These are phyloP conservation scores for Himalopsyche tibetana DNA, from an alignment of 2,888 invertebrate genomes.

Conservation along the genomic window DNA sequence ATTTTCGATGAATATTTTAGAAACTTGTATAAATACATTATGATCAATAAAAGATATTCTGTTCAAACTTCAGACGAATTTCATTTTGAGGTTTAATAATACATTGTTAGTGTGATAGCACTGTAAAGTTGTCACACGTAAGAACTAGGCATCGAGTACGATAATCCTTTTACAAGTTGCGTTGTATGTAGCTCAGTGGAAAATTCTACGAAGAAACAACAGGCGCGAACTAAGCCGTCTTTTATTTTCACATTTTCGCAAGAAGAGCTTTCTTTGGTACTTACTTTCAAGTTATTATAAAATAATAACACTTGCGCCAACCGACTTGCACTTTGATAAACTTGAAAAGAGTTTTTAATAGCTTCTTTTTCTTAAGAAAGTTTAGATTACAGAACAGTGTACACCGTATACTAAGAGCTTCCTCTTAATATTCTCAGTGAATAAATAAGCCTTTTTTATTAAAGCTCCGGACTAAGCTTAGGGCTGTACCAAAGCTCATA, in stretches of 20 bases:
- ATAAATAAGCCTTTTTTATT: conserved; percentile 38
- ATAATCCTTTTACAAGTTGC: conserved; percentile 8
- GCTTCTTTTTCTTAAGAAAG: conserved; percentile 38
- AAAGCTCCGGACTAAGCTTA: not conserved
- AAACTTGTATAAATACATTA: no score
- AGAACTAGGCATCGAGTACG: not conserved
- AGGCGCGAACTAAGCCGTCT: conserved; percentile 32
- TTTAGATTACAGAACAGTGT: conserved; percentile 38
- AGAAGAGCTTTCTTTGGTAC: conserved; percentile 38
- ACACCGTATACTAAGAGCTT: conserved; percentile 15
- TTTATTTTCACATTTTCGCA: conserved; percentile 29
- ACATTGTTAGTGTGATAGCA: no score
- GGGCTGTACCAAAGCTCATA: not conserved
- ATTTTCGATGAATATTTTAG: no score
- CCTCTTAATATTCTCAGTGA: conserved; percentile 32
- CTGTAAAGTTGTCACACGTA: no score
- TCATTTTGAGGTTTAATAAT: no score
- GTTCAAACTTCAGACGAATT: no score
- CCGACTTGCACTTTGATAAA: conserved; percentile 41
- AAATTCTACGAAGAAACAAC: conserved; percentile 32
- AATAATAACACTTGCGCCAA: conserved; percentile 43
- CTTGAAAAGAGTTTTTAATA: conserved; percentile 43
- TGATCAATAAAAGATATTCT: no score
- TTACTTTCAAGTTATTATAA: conserved; percentile 40
- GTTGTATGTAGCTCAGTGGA: not conserved